Evolutionary conservation across 64 coral and sea anemone genomes (phyloP), one percentile per base, ranked within the genome.

Genomic region (Actinia tenebrosa): DNA sequence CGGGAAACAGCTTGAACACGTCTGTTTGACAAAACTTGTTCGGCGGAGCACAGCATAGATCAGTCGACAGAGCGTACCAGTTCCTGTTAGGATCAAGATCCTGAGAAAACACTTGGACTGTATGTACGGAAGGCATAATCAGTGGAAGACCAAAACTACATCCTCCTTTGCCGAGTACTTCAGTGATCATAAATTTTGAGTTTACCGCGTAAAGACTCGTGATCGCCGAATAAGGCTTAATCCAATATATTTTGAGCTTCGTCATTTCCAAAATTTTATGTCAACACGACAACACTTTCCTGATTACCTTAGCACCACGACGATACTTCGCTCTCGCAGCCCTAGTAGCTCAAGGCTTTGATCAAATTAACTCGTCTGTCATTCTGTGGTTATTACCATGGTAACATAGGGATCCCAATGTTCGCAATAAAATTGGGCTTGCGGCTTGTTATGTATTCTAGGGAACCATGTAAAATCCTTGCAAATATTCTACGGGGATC

Each of bases 161-260:
- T 66, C 63, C 63, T 66, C 20, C 22, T 22, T 66, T 66, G 22
- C 63, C 63, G 63, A 22, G 3, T n/a, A 66, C 63, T 22, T 66
- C 63, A 23, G 63, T 66, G 18, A 23, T 66, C 22, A n/a, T 66
- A 66, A 66, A 61, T 61, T 61, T 61, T 14, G 59, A 61, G 59
- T 61, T 61, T 61, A 61, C 59, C 59, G 59, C 59, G 59, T 61
- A 61, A 61, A 61, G 11, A 14, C 59, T 61, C 59, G 18, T 61
- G 59, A 61, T 13, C 22, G 63, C 63, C 63, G 18, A n/a, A 66
- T 66, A 66, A 22, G 63, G 63, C 63, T 66, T 66, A 66, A 66
- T 66, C 63, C 63, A 66, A 66, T 66, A 22, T 66, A 66, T 66
- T 66, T 66, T 66, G 63, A 66, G 63, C 63, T 66, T 66, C 63